Percentiles rank a stretch among this genome's conserved stretches.
phyloP scores from a whole-genome alignment of 2,113 vertebrate species.

The Suricata suricatta region DNA sequence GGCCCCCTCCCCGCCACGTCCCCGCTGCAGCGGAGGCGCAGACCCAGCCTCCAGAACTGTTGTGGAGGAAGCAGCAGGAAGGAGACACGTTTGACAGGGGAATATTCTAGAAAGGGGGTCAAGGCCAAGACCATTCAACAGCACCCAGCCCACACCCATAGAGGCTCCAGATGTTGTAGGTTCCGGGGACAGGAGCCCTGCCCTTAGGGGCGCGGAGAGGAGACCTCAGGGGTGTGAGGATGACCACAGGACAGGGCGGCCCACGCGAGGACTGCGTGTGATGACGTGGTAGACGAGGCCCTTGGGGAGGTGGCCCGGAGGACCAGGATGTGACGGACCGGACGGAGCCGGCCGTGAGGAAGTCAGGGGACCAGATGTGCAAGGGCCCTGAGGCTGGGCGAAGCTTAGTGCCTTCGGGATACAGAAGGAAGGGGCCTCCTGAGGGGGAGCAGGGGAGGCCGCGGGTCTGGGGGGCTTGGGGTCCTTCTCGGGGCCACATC shows the following conservation, averaged over 20 bases:
- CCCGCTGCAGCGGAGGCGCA: too few relatives aligned
- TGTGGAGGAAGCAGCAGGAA: neutral
- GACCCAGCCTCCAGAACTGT: neutral
- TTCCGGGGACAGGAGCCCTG: neutral
- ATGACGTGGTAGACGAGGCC: neutral
- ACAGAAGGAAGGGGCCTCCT: neutral
- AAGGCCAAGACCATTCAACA: neutral
- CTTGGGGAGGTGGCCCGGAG: neutral
- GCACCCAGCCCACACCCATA: neutral
- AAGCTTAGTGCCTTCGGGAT: neutral
- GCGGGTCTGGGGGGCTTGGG: neutral
- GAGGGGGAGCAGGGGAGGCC: neutral
- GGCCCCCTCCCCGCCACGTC: neutral
- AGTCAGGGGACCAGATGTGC: too few relatives aligned
- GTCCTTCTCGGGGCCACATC: neutral
- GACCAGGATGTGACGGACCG: neutral
- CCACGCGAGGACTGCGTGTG: neutral
- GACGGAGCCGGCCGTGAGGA: neutral
- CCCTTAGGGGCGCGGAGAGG: neutral
- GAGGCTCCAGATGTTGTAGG: neutral
- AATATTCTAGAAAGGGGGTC: neutral
- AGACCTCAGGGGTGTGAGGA: neutral
- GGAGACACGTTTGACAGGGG: neutral
- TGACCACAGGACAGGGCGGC: neutral
- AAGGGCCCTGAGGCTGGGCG: accelerated